Evolutionary conservation across 2,888 invertebrate genomes (phyloP), one percentile per base, ranked within the genome.

Genomic region (Laspeyria flexula): DNA sequence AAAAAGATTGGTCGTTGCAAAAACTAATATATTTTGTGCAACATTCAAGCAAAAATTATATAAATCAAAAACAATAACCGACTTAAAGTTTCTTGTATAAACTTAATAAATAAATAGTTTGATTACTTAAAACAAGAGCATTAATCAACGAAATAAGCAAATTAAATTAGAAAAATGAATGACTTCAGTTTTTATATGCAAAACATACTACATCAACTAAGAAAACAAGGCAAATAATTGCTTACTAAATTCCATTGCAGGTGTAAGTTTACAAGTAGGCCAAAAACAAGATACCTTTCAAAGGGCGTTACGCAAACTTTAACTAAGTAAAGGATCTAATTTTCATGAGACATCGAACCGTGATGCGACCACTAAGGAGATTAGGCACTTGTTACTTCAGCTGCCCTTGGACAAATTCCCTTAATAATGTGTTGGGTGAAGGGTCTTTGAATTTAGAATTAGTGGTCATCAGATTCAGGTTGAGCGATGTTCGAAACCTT

Each of bases 291-390:
- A 49, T 60, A 65, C 56, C 51, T 65, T 45, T 29, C 41, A 57
- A 68, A 65, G 65, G 63, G 60, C 61, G 62, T 57, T 49, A 41
- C 35, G 60, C 62, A 65, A 75, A 76, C 68, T 75, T 74, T 59
- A 66, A 59, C 65, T 65, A 69, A 75, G 76, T 73, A 72, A 68
- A 70, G 75, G 73, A 79, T 77, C 75, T 79, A 77, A 82, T 83
- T 85, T 83, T 83, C 84, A 84, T 79, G 79, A 78, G 73, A 82
- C 79, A 81, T 80, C 75, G 79, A 82, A 76, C 75, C 75, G 69
- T 79, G 74, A 79, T 82, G 75, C 74, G 73, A 80, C 79, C 79
- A 69, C 78, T 79, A 83, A 83, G 78, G 66, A 79, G 81, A 84
- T 84, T 84, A 84, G 72, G 71, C 73, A 82, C 81, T 84, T 85